A percentile compares a stretch with the other conserved stretches of the same genome.
Conservation (phyloP, 2,888 invertebrate genomes). For the Argyresthia albistria region DNA sequence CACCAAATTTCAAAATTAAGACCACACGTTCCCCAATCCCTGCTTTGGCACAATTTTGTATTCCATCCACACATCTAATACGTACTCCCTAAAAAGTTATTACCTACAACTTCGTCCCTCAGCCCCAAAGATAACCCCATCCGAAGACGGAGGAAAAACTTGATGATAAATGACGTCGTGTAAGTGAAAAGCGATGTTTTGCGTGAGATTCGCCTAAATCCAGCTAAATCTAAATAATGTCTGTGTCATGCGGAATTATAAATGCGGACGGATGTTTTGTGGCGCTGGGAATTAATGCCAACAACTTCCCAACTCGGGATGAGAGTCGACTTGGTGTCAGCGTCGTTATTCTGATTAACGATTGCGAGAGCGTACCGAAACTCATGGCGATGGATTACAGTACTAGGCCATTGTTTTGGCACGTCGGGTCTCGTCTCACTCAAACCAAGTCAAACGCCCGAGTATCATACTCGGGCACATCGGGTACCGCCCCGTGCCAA, state of each 20-base stretch:
- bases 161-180: conserved; percentile 52
- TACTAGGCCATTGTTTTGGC: too few relatives aligned
- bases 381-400: too few relatives aligned
- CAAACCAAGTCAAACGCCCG: too few relatives aligned
- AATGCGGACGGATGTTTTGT: conserved; percentile 49
- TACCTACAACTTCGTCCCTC: background rate
- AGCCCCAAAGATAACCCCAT: background rate
- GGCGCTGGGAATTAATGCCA: conserved; percentile 28
- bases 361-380: too few relatives aligned
- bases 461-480: too few relatives aligned
- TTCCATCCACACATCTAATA: background rate
- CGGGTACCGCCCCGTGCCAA: too few relatives aligned
- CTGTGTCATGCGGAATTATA: conserved; percentile 48
- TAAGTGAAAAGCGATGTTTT: conserved; percentile 65
- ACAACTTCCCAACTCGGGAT: conserved; percentile 20
- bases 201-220: conserved; percentile 36
- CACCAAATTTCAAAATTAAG: background rate
- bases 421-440: too few relatives aligned
- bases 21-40: background rate
- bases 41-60: background rate
- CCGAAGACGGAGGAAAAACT: conserved; percentile 30
- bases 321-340: too few relatives aligned
- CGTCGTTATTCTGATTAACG: too few relatives aligned
- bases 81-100: background rate
- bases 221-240: conserved; percentile 68